Evolutionary conservation across 1,140 invertebrate species (phyloP).

Genomic region (Cydia strobilella): DNA sequence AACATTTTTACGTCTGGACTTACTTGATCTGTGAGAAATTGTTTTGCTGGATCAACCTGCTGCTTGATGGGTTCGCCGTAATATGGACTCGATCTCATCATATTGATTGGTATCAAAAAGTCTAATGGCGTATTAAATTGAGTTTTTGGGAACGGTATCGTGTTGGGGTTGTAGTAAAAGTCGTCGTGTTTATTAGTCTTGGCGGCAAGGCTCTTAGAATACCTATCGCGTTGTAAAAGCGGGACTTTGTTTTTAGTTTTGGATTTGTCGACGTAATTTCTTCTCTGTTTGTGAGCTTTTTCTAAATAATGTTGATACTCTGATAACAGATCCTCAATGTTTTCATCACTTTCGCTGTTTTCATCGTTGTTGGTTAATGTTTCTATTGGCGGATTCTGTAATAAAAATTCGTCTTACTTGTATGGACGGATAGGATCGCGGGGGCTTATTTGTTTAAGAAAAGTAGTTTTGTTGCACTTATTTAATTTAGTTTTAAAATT

Average conservation of each 20-base stretch:
- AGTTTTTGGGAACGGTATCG: slow-evolving; percentile 38
- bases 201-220: slow-evolving; percentile 49
- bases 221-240: slow-evolving; percentile 57
- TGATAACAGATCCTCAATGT: slow-evolving; percentile 60
- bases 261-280: slow-evolving; percentile 55
- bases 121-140: slow-evolving; percentile 46
- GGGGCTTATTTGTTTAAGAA: not conserved
- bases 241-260: slow-evolving; percentile 71
- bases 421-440: not conserved
- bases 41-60: slow-evolving; percentile 37
- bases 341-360: slow-evolving; percentile 61
- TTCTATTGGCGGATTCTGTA: slow-evolving; percentile 54
- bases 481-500: no score
- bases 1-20: slow-evolving; percentile 42
- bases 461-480: no score
- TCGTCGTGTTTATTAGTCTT: slow-evolving; percentile 41
- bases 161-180: slow-evolving; percentile 40
- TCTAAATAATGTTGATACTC: slow-evolving; percentile 72
- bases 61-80: slow-evolving; percentile 34
- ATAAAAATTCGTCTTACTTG: slow-evolving; percentile 31
- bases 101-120: slow-evolving; percentile 48
- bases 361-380: slow-evolving; percentile 44
- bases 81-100: slow-evolving; percentile 39
- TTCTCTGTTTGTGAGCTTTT: slow-evolving; percentile 63
- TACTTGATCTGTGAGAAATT: slow-evolving; percentile 38